A percentile compares a stretch with the other conserved stretches of the same genome.
Evolutionary conservation across 2,888 invertebrate genomes (phyloP).

Genomic region (Hemaris fuciformis): DNA sequence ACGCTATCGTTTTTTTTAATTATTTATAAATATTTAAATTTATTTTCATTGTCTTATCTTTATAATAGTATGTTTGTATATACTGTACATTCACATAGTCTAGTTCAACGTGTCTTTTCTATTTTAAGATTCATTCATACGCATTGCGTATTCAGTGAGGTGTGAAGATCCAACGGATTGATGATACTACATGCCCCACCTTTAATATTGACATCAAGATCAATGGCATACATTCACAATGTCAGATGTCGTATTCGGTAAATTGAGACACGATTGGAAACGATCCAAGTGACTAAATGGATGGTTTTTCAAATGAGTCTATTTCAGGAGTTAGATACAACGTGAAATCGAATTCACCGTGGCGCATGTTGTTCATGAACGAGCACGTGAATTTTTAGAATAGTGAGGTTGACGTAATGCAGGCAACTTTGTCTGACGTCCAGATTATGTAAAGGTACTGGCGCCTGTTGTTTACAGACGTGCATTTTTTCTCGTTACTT

Average conservation of each 20-base stretch:
- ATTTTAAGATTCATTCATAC: neutral
- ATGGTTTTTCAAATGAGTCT: conserved; percentile 45
- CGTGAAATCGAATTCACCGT: conserved; percentile 22
- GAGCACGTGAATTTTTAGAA: conserved; percentile 28
- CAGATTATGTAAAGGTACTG: neutral
- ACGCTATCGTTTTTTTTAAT: no score
- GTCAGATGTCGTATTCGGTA: conserved; percentile 19
- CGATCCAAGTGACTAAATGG: conserved; percentile 41
- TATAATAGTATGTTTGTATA: no score
- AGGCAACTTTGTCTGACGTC: conserved; percentile 11
- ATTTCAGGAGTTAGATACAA: conserved; percentile 47
- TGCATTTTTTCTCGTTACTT: neutral
- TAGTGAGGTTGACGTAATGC: conserved; percentile 23
- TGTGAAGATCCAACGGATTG: neutral
- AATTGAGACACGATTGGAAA: conserved; percentile 43
- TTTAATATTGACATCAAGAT: conserved; percentile 6
- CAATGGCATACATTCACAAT: conserved; percentile 1
- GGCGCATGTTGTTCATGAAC: conserved; percentile 27
- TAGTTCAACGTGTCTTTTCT: neutral
- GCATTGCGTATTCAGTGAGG: neutral
- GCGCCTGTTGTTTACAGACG: neutral
- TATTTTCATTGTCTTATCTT: no score
- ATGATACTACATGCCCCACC: neutral
- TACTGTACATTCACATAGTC: neutral
- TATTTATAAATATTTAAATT: no score